phyloP scores from a whole-genome alignment of 2,888 invertebrate genomes.

The Mimas tiliae region DNA sequence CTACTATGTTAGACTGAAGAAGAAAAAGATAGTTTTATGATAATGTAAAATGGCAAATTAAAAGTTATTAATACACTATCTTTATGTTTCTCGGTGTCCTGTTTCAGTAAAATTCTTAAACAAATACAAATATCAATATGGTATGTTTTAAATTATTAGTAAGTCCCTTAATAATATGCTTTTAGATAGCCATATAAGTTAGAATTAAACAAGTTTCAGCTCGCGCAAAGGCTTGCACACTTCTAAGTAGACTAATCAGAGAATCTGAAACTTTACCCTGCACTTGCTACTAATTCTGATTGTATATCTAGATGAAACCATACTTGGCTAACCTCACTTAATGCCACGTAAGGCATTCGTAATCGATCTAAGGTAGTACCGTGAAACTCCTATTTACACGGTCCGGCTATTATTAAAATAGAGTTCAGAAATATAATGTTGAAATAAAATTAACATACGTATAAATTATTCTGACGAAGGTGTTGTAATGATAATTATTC shows the following conservation, averaged over 20 bases:
- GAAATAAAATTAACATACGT: too few relatives aligned
- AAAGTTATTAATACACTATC: too few relatives aligned
- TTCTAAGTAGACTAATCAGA: conserved; percentile 33
- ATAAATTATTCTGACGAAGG: too few relatives aligned
- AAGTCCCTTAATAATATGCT: background rate
- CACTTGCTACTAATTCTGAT: conserved; percentile 27
- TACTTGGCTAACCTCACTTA: background rate
- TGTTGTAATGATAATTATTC: too few relatives aligned
- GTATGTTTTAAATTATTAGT: background rate
- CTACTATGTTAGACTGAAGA: background rate
- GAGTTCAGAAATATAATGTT: too few relatives aligned
- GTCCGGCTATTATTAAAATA: too few relatives aligned
- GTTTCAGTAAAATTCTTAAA: too few relatives aligned
- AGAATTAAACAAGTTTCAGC: background rate
- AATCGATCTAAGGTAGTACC: background rate
- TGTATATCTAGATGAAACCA: conserved; percentile 4
- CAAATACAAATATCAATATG: too few relatives aligned
- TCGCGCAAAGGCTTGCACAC: background rate
- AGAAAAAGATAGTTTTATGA: background rate
- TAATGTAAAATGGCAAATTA: background rate
- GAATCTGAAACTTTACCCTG: conserved; percentile 37
- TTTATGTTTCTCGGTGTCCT: too few relatives aligned
- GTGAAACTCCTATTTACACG: too few relatives aligned
- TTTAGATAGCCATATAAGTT: background rate
- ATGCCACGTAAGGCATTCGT: background rate